Percentiles rank a stretch among this genome's conserved stretches.
Conservation (phyloP, 2,888 invertebrate genomes). For the Artemia sp. region DNA sequence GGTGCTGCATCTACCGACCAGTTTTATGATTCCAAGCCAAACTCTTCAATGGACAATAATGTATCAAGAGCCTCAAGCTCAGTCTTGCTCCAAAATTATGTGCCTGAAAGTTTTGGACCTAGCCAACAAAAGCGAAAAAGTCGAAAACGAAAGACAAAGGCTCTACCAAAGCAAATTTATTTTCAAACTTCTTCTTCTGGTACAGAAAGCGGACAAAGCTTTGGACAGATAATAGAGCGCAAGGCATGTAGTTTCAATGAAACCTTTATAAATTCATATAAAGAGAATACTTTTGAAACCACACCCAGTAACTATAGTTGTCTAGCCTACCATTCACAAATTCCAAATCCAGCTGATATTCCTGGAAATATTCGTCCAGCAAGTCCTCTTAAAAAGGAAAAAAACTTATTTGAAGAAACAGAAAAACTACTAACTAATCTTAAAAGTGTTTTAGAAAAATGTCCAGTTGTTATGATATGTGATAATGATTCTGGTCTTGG, state of each 20-base stretch:
- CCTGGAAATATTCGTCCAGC: slow-evolving; percentile 5
- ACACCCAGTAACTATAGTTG: neutral
- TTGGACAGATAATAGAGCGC: slow-evolving; percentile 5
- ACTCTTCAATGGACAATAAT: neutral
- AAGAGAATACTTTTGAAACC: neutral
- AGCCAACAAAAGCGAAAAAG: neutral
- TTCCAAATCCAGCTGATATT: slow-evolving; percentile 1
- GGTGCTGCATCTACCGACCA: neutral
- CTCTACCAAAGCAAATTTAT: neutral
- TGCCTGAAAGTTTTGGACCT: neutral
- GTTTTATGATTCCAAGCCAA: neutral
- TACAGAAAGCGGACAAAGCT: neutral
- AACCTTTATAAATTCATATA: neutral
- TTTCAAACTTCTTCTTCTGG: neutral
- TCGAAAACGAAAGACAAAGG: slow-evolving; percentile 8
- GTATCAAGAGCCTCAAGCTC: neutral
- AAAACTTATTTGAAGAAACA: neutral
- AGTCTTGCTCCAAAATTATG: neutral
- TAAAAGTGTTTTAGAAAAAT: neutral
- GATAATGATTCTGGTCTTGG: slow-evolving; percentile 14
- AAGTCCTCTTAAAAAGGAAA: slow-evolving; percentile 1
- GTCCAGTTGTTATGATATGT: slow-evolving; percentile 1
- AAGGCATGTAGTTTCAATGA: neutral
- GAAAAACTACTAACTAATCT: neutral
- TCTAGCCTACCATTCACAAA: neutral